phyloP scores from a whole-genome alignment of 2,113 vertebrate species.

The Harpagus bidentatus region DNA sequence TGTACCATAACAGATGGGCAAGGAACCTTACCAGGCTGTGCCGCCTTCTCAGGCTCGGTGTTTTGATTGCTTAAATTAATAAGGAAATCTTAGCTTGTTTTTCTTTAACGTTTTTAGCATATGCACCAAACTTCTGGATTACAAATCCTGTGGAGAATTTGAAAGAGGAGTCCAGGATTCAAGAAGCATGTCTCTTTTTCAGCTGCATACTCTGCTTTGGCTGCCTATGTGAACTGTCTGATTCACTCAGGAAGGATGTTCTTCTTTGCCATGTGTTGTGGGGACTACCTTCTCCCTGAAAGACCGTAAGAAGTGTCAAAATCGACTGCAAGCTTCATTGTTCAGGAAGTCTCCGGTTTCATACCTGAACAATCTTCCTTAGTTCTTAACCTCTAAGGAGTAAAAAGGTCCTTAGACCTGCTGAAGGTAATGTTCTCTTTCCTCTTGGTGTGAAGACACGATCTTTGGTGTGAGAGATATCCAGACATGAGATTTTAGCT shows the following conservation, averaged over 20 bases:
- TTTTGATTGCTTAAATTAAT: background rate
- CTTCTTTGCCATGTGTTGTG: background rate
- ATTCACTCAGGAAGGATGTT: background rate
- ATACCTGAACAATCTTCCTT: background rate
- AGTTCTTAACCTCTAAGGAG: conserved; percentile 8
- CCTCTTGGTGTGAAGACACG: background rate
- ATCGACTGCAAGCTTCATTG: background rate
- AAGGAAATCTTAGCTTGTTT: conserved; percentile 2
- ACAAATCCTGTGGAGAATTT: background rate
- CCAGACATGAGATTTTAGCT: background rate
- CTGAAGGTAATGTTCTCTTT: conserved; percentile 14
- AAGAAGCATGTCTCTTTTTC: conserved; percentile 9
- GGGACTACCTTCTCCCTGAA: background rate
- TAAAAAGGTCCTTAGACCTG: background rate
- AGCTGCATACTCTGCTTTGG: background rate
- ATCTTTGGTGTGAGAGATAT: background rate
- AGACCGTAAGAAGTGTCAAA: background rate
- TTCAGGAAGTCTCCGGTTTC: background rate
- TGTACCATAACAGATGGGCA: background rate
- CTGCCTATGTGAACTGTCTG: background rate
- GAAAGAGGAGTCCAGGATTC: background rate
- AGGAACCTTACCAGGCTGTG: background rate
- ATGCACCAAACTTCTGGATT: conserved; percentile 8
- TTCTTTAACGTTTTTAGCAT: background rate
- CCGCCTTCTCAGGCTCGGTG: background rate